These are phyloP conservation scores for Campoletis sonorensis DNA, from an alignment of 1,140 invertebrate species.

Conservation along the genomic window DNA sequence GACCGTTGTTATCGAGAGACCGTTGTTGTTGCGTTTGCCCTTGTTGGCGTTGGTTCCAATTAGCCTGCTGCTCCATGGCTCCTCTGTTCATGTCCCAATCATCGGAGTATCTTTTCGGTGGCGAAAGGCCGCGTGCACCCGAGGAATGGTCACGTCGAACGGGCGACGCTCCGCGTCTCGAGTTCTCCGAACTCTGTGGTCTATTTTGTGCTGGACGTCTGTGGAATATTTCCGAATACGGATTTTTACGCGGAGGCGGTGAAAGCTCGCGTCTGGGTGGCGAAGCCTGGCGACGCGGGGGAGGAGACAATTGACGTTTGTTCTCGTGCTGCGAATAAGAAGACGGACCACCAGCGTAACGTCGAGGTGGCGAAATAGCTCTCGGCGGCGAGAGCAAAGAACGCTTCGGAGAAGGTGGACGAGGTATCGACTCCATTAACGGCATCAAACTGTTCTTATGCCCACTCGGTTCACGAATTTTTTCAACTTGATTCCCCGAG, in stretches of 20 bases:
- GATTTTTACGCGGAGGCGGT: conserved; percentile 1
- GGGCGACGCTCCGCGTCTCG: conserved; percentile 55
- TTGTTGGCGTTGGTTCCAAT: conserved; percentile 45
- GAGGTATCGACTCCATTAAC: conserved; percentile 1
- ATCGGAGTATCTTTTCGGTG: conserved; percentile 59
- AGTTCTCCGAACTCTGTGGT: conserved; percentile 33
- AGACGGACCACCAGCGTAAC: conserved; percentile 34
- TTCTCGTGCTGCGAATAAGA: conserved; percentile 55
- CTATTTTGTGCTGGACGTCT: conserved; percentile 39
- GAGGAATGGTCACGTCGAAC: conserved; percentile 43
- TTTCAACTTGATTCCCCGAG: conserved; percentile 37
- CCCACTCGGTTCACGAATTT: conserved; percentile 18
- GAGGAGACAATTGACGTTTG: conserved; percentile 52
- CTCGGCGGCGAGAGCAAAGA: conserved; percentile 50
- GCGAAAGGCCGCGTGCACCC: conserved; percentile 39
- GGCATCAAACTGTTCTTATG: conserved; percentile 5
- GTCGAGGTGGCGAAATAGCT: conserved; percentile 39
- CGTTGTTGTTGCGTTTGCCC: conserved; percentile 47
- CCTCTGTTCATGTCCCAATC: conserved; percentile 73
- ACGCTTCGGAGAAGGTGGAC: conserved; percentile 58
- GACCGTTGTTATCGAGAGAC: conserved; percentile 38
- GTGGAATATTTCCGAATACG: conserved; percentile 26
- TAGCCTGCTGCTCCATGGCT: conserved; percentile 64
- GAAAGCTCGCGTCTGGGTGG: conserved; percentile 53
- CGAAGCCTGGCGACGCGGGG: conserved; percentile 52